Base-by-base conservation (phyloP, 2,888 invertebrate genomes). In the Cheilosia soror region DNA sequence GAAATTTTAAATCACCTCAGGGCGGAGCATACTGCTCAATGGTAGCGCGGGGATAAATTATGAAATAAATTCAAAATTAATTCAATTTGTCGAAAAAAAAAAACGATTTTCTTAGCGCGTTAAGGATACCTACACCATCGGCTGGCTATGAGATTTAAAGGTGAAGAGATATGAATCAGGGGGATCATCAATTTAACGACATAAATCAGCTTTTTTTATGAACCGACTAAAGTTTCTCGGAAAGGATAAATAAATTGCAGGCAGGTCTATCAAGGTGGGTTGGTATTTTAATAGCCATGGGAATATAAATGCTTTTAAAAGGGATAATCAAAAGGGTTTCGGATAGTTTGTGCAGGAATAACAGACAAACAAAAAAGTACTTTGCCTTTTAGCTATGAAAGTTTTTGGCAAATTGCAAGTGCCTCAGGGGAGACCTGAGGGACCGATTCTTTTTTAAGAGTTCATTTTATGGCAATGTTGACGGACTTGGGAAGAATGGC, bases 51-150 rank as follows among this genome's bases (percentile, higher is more conserved):
- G 69, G 65, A 84, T 84, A 75, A 58, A 75, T 79, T 79, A 84
- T 63, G 42, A 71, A 80, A 84, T 75, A 80, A 69, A 80, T 51
- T 66, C 65, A 37, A 76, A 85, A 85, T 85, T 80, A 85, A 85
- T 80, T 85, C 84, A 80, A 80, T 71, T 85, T 85, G 47, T 42
- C 66, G 47, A 40, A 63, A 75, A 75, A 47, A 55, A 75, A 79
- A 37, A 60, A 75, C 65, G 75, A 75, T 69, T 66, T 57, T 25
- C 57, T 2, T 29, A 47, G 47, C 33, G 47, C 33, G 15, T 31
- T 31, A 33, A 27, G 25, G 9, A 49, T 7, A 49, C 9, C 20
- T 7, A 31, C 3, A 25, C 6, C 20, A 7, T 11, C 4, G 20
- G 11, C 13, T 7, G 5, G 7, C 11, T 5, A 27, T 5, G 13